These are phyloP conservation scores for Eulacestoma nigropectus DNA, from an alignment of 2,113 vertebrate species.

Conservation along the genomic window DNA sequence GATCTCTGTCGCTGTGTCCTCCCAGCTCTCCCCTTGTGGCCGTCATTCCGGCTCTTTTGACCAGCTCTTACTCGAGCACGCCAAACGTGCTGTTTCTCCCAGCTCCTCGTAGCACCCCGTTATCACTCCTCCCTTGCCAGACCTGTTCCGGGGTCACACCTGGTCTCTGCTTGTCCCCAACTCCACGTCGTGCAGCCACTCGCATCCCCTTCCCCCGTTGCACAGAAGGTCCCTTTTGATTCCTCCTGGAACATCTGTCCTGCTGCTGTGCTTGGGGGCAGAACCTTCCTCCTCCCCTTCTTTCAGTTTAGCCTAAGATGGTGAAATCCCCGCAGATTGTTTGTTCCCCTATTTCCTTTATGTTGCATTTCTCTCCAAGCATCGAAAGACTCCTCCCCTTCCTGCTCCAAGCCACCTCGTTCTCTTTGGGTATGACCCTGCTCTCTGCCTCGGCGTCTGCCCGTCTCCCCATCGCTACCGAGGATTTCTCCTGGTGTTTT, in stretches of 20 bases:
- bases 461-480: not conserved
- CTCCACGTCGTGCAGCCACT: not conserved
- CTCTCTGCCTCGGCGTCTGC: not conserved
- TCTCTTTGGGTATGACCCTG: slow-evolving; percentile 49
- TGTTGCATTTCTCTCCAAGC: slow-evolving; percentile 69
- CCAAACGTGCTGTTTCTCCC: not conserved
- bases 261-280: not conserved
- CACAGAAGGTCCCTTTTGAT: not conserved
- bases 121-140: not conserved
- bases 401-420: slow-evolving; percentile 52
- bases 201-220: not conserved
- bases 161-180: not conserved
- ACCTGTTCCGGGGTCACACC: not conserved
- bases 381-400: slow-evolving; percentile 62
- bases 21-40: not conserved
- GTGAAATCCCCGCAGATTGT: slow-evolving; percentile 70
- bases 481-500: not conserved
- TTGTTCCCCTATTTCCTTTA: slow-evolving; percentile 78
- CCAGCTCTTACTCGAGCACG: not conserved
- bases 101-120: not conserved
- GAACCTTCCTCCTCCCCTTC: slow-evolving; percentile 47
- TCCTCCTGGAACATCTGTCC: slow-evolving; percentile 38
- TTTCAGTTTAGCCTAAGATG: slow-evolving; percentile 73
- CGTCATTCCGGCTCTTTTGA: not conserved
- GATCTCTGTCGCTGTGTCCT: not conserved